Conservation (phyloP, 1,140 invertebrate species). For the Plodia interpunctella region DNA sequence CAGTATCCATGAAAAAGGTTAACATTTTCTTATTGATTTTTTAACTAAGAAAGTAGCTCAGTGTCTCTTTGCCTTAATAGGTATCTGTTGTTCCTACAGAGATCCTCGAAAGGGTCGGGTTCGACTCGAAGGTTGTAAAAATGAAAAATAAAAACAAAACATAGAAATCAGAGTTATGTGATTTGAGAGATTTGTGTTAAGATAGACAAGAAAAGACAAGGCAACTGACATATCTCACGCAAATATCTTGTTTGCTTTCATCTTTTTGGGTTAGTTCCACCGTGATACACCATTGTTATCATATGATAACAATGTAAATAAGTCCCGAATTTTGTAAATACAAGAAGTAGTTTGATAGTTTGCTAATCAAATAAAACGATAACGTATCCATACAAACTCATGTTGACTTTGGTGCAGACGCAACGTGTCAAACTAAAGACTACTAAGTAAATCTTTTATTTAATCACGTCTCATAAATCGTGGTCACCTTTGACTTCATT, state of each 20-base stretch:
- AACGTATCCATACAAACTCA: background rate
- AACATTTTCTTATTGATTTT: too few relatives aligned
- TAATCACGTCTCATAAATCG: too few relatives aligned
- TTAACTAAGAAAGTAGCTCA: too few relatives aligned
- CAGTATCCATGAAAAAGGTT: too few relatives aligned
- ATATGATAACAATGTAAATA: background rate
- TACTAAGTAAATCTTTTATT: too few relatives aligned
- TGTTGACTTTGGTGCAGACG: background rate
- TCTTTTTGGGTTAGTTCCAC: too few relatives aligned
- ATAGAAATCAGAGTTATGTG: background rate
- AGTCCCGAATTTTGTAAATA: background rate
- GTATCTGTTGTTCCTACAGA: too few relatives aligned
- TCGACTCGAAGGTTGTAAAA: too few relatives aligned
- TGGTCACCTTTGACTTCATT: too few relatives aligned
- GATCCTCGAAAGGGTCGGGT: too few relatives aligned
- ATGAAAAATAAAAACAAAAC: too few relatives aligned
- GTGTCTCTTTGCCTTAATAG: too few relatives aligned
- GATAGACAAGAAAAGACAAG: background rate
- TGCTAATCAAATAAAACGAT: background rate
- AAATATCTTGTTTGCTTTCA: background rate
- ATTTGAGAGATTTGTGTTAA: background rate
- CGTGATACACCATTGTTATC: background rate
- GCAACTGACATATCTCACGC: background rate
- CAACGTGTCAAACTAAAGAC: background rate
- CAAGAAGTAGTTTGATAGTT: background rate